Conservation (phyloP, 2,113 vertebrate genomes). For the Pelvicachromis taeniatus region DNA sequence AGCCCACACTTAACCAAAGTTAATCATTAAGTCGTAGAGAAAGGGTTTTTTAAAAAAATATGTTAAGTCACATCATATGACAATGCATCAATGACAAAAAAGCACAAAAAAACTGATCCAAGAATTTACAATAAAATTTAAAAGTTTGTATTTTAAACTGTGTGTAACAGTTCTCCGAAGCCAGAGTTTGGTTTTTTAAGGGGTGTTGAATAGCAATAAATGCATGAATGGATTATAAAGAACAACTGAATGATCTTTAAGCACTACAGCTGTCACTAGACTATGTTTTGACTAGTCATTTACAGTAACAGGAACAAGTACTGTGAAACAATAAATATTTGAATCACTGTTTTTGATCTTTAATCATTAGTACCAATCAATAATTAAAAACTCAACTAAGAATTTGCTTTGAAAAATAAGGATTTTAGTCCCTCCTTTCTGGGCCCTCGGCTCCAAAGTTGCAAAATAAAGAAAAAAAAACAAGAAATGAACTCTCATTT, state of each 20-base stretch:
- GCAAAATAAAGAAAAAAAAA: conserved; percentile 67
- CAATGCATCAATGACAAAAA: neutral
- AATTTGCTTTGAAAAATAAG: neutral
- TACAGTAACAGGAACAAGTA: neutral
- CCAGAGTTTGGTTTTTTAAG: neutral
- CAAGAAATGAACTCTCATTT: conserved; percentile 76
- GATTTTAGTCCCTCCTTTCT: neutral
- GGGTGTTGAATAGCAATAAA: neutral
- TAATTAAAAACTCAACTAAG: neutral
- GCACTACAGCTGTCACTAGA: neutral
- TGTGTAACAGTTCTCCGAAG: neutral
- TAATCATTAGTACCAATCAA: neutral
- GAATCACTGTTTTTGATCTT: neutral
- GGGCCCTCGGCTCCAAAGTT: conserved; percentile 61
- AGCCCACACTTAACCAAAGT: neutral
- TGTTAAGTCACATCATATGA: neutral
- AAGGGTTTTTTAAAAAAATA: fast-evolving
- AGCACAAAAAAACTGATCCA: neutral
- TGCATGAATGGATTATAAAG: neutral
- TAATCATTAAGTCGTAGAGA: neutral
- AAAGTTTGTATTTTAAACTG: neutral
- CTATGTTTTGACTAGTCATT: neutral
- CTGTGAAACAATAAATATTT: neutral
- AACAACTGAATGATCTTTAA: neutral
- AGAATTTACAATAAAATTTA: neutral